Conservation (phyloP, 2,113 vertebrate genomes). For the Alces alces region DNA sequence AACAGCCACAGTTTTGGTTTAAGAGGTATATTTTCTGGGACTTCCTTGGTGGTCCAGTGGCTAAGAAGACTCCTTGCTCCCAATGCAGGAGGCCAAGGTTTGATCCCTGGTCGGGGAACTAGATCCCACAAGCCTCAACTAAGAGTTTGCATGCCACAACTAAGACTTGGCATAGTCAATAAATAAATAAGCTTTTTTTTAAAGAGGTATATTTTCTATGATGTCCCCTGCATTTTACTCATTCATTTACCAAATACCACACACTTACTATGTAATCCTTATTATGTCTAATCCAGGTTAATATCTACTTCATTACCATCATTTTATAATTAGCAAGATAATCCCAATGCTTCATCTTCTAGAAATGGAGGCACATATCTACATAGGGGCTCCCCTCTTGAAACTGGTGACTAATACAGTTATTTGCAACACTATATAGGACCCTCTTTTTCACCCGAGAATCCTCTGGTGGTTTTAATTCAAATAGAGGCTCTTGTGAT, state of each 20-base stretch:
- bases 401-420: not conserved
- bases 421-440: not conserved
- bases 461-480: not conserved
- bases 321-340: slow-evolving; percentile 24
- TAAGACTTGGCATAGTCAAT: not conserved
- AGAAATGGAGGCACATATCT: not conserved
- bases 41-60: not conserved
- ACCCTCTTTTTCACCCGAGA: not conserved
- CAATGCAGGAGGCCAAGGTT: not conserved
- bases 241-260: not conserved
- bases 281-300: not conserved
- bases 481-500: not conserved
- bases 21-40: not conserved
- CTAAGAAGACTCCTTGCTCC: not conserved
- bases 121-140: not conserved
- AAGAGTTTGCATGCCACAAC: not conserved
- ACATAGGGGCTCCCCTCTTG: not conserved
- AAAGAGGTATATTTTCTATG: not conserved
- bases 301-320: not conserved
- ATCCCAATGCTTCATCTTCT: not conserved
- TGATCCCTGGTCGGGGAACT: not conserved
- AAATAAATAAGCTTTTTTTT: not conserved
- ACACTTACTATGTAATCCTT: not conserved
- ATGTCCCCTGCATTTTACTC: not conserved
- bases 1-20: not conserved